phyloP scores from a whole-genome alignment of 2,113 vertebrate genomes.

The Panthera uncia region DNA sequence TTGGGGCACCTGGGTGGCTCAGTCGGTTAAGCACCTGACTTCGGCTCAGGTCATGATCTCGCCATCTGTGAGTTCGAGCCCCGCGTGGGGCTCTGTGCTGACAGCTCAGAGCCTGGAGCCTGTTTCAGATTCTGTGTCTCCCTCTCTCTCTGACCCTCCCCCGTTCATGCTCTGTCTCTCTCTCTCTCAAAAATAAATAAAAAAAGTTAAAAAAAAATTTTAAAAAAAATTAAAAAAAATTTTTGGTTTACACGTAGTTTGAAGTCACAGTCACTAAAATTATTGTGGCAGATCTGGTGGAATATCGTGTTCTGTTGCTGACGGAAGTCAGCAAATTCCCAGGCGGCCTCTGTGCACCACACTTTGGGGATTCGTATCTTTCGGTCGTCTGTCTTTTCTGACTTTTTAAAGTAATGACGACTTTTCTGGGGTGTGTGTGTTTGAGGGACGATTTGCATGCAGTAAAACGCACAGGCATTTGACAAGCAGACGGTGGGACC shows the following conservation, averaged over 20 bases:
- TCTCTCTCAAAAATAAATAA: too few relatives aligned
- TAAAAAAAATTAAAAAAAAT: too few relatives aligned
- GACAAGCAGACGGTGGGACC: fast-evolving
- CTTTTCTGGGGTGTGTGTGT: not conserved
- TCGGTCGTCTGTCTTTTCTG: not conserved
- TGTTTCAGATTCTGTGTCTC: too few relatives aligned
- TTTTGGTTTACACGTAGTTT: too few relatives aligned
- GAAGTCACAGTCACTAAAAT: fast-evolving
- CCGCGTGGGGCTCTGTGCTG: too few relatives aligned
- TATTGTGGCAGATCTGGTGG: fast-evolving
- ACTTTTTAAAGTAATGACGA: not conserved
- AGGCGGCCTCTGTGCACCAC: fast-evolving
- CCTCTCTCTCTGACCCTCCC: too few relatives aligned
- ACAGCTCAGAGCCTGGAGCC: fast-evolving
- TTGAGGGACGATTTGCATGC: not conserved
- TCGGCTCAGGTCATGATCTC: too few relatives aligned
- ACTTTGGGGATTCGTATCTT: too few relatives aligned
- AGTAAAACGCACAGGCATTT: not conserved
- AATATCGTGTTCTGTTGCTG: fast-evolving
- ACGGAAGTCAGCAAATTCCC: fast-evolving
- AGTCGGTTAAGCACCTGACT: fast-evolving
- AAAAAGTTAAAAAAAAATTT: too few relatives aligned
- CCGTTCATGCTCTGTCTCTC: too few relatives aligned
- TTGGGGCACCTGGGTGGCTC: too few relatives aligned
- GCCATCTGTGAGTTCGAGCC: fast-evolving